These are phyloP conservation scores for Eulacestoma nigropectus DNA, from an alignment of 2,113 vertebrate genomes.

Conservation along the genomic window DNA sequence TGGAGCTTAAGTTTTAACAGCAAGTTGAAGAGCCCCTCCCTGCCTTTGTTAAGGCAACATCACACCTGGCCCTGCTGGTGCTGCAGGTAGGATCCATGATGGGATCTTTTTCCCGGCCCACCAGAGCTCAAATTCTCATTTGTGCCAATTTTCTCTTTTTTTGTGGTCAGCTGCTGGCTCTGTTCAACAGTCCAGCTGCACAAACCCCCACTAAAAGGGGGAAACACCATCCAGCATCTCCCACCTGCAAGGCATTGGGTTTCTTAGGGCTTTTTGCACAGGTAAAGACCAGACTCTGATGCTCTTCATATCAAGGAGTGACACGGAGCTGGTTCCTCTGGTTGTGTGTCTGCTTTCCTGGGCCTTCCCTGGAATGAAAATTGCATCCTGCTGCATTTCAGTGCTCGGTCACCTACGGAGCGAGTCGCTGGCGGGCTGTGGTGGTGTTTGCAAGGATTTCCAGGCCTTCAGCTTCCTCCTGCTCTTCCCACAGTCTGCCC, in stretches of 20 bases:
- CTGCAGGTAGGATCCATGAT: not conserved
- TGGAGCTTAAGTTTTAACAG: not conserved
- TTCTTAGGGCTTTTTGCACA: not conserved
- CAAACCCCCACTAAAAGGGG: not conserved
- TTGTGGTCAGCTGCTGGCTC: not conserved
- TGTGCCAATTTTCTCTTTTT: not conserved
- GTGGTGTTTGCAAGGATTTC: not conserved
- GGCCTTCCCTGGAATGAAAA: not conserved
- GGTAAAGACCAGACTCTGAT: not conserved
- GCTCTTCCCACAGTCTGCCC: not conserved
- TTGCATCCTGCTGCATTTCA: not conserved
- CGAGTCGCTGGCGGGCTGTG: fast-evolving
- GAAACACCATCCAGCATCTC: not conserved
- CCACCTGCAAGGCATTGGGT: not conserved
- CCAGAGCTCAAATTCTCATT: not conserved
- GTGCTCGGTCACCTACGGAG: fast-evolving
- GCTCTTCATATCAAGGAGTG: not conserved
- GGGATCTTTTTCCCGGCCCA: not conserved
- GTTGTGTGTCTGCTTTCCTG: not conserved
- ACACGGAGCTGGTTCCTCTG: not conserved
- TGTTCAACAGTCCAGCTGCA: not conserved
- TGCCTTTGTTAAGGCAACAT: not conserved
- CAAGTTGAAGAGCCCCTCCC: not conserved
- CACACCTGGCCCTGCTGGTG: not conserved
- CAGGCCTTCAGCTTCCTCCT: not conserved